Base-by-base conservation (phyloP, 2,113 vertebrate species). In the Macquaria ambigua region DNA sequence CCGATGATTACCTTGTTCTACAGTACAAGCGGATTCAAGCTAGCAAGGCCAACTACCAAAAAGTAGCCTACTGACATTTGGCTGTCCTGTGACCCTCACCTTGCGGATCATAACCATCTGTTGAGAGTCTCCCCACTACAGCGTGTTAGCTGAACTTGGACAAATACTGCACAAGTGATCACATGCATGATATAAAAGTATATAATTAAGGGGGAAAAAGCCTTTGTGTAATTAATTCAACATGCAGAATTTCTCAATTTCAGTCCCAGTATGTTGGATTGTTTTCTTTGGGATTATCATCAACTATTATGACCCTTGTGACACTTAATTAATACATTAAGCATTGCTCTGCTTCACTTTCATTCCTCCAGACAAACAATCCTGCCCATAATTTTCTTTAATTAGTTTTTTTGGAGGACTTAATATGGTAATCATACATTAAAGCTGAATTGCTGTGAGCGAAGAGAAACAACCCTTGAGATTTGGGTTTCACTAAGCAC, bases 351-450 rank as follows among this genome's bases (percentile, higher is more conserved):
- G 50, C 82, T 82, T 6, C 21, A 73, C 71, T 41, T 34, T 23
- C 56, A 67, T 46, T 75, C 55, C 41, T 77, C 34, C 66, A 69
- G 11, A 77, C 16, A 77, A 73, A 82, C 43, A 56, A n/a, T 14
- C 11, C 23, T 59, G 48, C 11, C 76, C 14, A 20, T 66, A 55
- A 66, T 75, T 68, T 58, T 31, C 20, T 83, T 85, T 37, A 31
- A 81, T 88, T 59, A 10, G 20, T 75, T 75, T 71, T 81, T 83
- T 81, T 79, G 55, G 39, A 77, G 21, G 70, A 71, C 71, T 64
- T 55, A 77, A 81, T 63, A 70, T 61, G 46, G 48, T 74, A 76
- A 78, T 83, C 50, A 59, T 4, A 58, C 28, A 79, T 71, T 48
- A 74, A 76, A 58, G 8, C 43, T 52, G 28, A 46, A 84, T 34